phyloP scores from a whole-genome alignment of 2,113 vertebrate genomes.

The Numida meleagris region DNA sequence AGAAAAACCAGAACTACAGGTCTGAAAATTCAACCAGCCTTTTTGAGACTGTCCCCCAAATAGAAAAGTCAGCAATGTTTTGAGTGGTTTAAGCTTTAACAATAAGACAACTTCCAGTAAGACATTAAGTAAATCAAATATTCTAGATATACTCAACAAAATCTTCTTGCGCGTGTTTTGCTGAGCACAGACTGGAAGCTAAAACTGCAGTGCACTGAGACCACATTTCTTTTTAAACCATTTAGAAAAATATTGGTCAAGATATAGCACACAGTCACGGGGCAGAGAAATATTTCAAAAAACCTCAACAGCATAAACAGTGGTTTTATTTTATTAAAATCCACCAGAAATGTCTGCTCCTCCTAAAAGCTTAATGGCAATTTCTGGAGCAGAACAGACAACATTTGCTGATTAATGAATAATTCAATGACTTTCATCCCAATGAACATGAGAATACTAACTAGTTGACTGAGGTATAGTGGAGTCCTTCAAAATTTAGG shows the following conservation, averaged over 20 bases:
- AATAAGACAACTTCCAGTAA: slow-evolving; percentile 53
- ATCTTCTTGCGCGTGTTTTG: slow-evolving; percentile 51
- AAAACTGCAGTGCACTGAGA: slow-evolving; percentile 40
- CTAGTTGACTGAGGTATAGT: slow-evolving; percentile 76
- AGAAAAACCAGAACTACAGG: background rate
- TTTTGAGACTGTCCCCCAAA: background rate
- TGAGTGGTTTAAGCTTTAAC: slow-evolving; percentile 55
- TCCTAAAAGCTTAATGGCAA: slow-evolving; percentile 55
- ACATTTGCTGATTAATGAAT: slow-evolving; percentile 41
- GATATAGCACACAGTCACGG: slow-evolving; percentile 48
- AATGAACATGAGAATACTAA: slow-evolving; percentile 62
- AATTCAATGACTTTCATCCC: slow-evolving; percentile 43
- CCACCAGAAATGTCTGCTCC: slow-evolving; percentile 27
- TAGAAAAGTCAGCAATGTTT: background rate
- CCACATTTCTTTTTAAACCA: background rate
- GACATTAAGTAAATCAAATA: slow-evolving; percentile 32
- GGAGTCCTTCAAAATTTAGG: slow-evolving; percentile 75
- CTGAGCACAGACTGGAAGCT: slow-evolving; percentile 43
- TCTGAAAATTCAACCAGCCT: slow-evolving; percentile 13
- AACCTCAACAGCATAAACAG: slow-evolving; percentile 16
- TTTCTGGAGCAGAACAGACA: slow-evolving; percentile 68
- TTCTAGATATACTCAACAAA: slow-evolving; percentile 39
- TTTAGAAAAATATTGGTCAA: slow-evolving; percentile 37
- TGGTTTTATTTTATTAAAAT: slow-evolving; percentile 44
- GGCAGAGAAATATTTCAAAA: slow-evolving; percentile 6